A percentile compares a stretch with the other conserved stretches of the same genome.
These are phyloP conservation scores for Eidolon helvum DNA, from an alignment of 2,113 vertebrate genomes.

Conservation along the genomic window DNA sequence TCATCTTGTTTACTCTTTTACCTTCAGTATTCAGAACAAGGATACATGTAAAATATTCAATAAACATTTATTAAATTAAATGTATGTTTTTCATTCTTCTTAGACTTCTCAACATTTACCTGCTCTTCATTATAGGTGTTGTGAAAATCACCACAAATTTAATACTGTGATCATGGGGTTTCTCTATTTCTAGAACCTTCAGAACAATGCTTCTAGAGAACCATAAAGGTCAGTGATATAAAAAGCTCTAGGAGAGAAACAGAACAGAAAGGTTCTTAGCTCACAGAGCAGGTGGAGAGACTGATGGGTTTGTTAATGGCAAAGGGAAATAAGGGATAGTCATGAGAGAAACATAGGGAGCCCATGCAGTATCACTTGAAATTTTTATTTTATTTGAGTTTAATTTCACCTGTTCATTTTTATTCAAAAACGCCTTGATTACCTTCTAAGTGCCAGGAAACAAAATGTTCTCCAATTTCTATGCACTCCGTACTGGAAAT, in stretches of 20 bases:
- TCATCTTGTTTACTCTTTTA: background rate
- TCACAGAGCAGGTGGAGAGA: background rate
- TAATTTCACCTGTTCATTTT: background rate
- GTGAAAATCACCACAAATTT: background rate
- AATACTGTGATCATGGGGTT: background rate
- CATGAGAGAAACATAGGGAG: background rate
- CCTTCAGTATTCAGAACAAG: background rate
- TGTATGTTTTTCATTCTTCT: background rate
- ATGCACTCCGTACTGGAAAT: background rate
- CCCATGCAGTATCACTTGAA: background rate
- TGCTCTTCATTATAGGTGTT: background rate
- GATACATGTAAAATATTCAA: background rate
- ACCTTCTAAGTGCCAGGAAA: background rate
- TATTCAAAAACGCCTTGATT: background rate
- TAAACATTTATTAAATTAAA: background rate
- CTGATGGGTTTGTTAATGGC: background rate
- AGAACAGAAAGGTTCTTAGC: background rate
- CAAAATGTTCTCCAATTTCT: background rate
- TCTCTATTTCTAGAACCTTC: background rate
- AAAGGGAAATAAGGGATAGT: background rate
- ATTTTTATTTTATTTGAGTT: background rate
- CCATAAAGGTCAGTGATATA: background rate
- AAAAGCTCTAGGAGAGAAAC: background rate
- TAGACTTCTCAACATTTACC: background rate
- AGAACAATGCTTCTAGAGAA: background rate